These are phyloP conservation scores for Nemotelus pantherinus DNA, from an alignment of 2,888 invertebrate species.

Conservation along the genomic window DNA sequence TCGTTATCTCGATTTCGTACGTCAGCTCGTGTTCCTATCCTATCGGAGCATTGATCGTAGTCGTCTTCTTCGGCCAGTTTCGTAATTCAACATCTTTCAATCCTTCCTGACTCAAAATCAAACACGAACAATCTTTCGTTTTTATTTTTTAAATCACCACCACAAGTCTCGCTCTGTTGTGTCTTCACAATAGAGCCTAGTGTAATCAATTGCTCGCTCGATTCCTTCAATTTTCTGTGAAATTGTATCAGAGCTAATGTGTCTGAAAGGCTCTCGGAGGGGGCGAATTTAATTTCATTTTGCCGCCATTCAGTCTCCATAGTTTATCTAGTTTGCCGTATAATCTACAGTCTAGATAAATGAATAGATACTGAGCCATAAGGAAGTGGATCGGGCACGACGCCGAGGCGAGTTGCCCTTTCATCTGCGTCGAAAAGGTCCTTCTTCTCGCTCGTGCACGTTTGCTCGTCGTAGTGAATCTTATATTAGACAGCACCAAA, in stretches of 20 bases:
- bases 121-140: background rate
- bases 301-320: constrained; percentile 45
- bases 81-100: background rate
- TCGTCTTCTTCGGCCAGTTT: background rate
- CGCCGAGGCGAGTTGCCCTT: background rate
- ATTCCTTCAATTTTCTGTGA: constrained; percentile 17
- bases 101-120: background rate
- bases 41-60: background rate
- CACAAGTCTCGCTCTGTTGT: background rate
- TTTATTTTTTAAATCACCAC: background rate
- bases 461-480: background rate
- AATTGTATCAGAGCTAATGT: constrained; percentile 27
- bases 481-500: constrained; percentile 15
- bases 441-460: constrained; percentile 25
- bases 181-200: background rate
- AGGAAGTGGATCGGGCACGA: background rate
- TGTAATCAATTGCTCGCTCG: constrained; percentile 7
- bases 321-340: constrained; percentile 40
- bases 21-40: background rate
- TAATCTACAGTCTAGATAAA: constrained; percentile 35
- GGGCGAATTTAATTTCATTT: constrained; percentile 44
- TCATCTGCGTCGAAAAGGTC: constrained; percentile 28
- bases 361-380: constrained; percentile 24
- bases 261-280: constrained; percentile 33
- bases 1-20: background rate